Evolutionary conservation across 2,797 vertebrate genomes (phyloP), one percentile per base, ranked within the genome.

Genomic region (Strix occidentalis): DNA sequence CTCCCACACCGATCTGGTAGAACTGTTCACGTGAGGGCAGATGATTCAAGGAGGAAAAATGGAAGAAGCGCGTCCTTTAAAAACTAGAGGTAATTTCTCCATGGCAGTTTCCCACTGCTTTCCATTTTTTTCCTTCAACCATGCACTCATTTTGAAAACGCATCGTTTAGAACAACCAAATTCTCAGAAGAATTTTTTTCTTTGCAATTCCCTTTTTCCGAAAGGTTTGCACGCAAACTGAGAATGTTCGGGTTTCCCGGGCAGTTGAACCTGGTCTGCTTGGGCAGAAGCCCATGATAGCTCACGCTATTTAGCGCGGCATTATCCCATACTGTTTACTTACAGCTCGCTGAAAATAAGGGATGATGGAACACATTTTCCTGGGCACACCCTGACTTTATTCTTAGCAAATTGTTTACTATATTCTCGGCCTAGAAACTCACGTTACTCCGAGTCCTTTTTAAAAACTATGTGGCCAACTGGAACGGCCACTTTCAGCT

Each of bases 61-160:
- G 41, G 91, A 78, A 95, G 90, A 63, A 74, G 35, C 21, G 1
- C 1, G 0, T 66, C 93, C 46, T 81, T 65, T 69, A 33, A 87
- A 89, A 95, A 68, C 8, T 25, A 64, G 28, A 63, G 25, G n/a
- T 23, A 35, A 93, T 87, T 91, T 65, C 43, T 87, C 46, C 56
- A 18, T 29, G 48, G 65, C 57, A 56, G 57, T 87, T 90, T 74
- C 71, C 69, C 46, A 71, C 29, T 63, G 43, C 65, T 87, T 61
- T 69, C 50, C 68, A 28, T 81, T 87, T 83, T 56, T 61, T 57
- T 5, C 21, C 56, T 91, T 86, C 57, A 81, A 23, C n/a, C 75
- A 56, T n/a, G 56, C 21, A 64, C 29, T 58, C n/a, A 51, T 87
- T 94, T 89, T 69, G 61, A 91, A 96, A 96, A 81, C 5, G 39